Evolutionary conservation across 2,888 invertebrate species (phyloP).

Genomic region (Acronicta leporina): DNA sequence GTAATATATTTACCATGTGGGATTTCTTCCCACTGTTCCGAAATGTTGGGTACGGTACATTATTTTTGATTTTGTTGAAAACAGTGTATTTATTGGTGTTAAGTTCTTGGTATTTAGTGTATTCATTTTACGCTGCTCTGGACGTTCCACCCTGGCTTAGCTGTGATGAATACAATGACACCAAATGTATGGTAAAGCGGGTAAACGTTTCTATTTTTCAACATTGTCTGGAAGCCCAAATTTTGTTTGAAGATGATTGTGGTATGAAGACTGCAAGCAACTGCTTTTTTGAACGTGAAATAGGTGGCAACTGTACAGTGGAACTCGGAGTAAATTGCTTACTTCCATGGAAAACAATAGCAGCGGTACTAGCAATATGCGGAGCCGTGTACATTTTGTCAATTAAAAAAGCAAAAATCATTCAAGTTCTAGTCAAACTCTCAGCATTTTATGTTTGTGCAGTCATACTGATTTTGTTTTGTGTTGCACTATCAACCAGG

Average conservation of each 20-base stretch:
- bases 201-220: slow-evolving; percentile 78
- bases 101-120: slow-evolving; percentile 77
- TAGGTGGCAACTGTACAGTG: slow-evolving; percentile 70
- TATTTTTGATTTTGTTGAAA: slow-evolving; percentile 73
- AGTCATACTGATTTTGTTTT: slow-evolving; percentile 70
- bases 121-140: slow-evolving; percentile 72
- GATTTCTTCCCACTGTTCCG: slow-evolving; percentile 79
- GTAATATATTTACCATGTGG: slow-evolving; percentile 75
- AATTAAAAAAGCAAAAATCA: slow-evolving; percentile 70
- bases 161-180: slow-evolving; percentile 71
- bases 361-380: slow-evolving; percentile 61
- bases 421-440: slow-evolving; percentile 67
- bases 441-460: slow-evolving; percentile 64
- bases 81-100: slow-evolving; percentile 70
- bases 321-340: slow-evolving; percentile 58
- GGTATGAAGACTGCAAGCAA: slow-evolving; percentile 79
- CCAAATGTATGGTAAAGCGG: slow-evolving; percentile 81
- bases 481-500: slow-evolving; percentile 73
- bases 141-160: slow-evolving; percentile 80
- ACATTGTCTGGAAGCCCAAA: slow-evolving; percentile 79
- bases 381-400: slow-evolving; percentile 69
- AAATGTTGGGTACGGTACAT: slow-evolving; percentile 72
- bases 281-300: slow-evolving; percentile 77
- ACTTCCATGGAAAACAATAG: slow-evolving; percentile 70
- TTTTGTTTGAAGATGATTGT: slow-evolving; percentile 75